phyloP scores from a whole-genome alignment of 53 echinoderm and acorn worm genomes.

The Arbacia lixula region DNA sequence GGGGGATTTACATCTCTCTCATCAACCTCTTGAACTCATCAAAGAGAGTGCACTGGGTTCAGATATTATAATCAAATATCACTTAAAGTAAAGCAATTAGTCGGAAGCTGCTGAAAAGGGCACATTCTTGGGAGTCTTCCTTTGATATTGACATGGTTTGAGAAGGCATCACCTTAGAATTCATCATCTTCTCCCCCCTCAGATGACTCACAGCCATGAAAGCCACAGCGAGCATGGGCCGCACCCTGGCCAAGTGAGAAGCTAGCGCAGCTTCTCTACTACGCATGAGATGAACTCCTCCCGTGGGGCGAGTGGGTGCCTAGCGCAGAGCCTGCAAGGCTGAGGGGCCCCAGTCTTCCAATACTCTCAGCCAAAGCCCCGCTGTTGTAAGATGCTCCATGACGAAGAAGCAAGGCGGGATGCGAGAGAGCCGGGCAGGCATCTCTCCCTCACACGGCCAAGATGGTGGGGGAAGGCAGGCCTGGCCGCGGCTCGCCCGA shows the following conservation, averaged over 20 bases:
- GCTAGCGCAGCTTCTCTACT: slow-evolving; percentile 23
- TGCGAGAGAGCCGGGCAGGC: neutral
- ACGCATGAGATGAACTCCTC: slow-evolving; percentile 28
- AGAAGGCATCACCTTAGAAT: slow-evolving; percentile 39
- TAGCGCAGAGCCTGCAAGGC: slow-evolving; percentile 28
- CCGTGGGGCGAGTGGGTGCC: slow-evolving; percentile 1
- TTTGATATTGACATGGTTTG: neutral
- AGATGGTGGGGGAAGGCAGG: slow-evolving; percentile 4
- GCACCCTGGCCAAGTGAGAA: slow-evolving; percentile 21
- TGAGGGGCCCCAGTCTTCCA: slow-evolving; percentile 35
- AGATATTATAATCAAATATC: slow-evolving; percentile 47
- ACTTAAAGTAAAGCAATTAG: slow-evolving; percentile 36
- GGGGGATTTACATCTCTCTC: too few relatives aligned
- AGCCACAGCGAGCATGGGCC: slow-evolving; percentile 30
- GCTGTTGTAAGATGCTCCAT: slow-evolving; percentile 18
- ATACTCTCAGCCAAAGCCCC: slow-evolving; percentile 23
- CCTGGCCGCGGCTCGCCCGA: neutral
- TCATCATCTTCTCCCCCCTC: slow-evolving; percentile 1
- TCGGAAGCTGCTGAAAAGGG: slow-evolving; percentile 7
- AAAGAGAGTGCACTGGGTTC: too few relatives aligned
- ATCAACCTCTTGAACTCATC: too few relatives aligned
- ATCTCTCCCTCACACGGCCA: slow-evolving; percentile 30
- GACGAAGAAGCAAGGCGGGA: slow-evolving; percentile 1
- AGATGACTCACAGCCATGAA: slow-evolving; percentile 42
- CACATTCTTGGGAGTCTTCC: slow-evolving; percentile 18